phyloP scores from a whole-genome alignment of 2,797 vertebrate genomes.

The Malurus leucopterus region DNA sequence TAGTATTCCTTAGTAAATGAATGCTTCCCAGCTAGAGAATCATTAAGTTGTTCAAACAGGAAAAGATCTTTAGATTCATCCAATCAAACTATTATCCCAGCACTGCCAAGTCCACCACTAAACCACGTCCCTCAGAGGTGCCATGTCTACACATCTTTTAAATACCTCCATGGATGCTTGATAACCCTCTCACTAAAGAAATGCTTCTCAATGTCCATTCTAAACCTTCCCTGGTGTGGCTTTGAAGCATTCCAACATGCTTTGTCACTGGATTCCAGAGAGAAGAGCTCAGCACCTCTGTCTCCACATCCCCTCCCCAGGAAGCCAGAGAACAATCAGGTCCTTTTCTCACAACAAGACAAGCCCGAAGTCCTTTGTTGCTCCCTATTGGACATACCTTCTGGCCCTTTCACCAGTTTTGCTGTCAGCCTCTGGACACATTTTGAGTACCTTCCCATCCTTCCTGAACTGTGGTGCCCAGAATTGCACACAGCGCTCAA shows the following conservation, averaged over 20 bases:
- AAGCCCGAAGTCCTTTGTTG: not conserved
- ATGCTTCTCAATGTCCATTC: not conserved
- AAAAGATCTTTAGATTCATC: not conserved
- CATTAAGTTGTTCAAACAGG: not conserved
- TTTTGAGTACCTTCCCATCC: not conserved
- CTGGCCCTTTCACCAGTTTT: not conserved
- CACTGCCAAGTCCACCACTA: not conserved
- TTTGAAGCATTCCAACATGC: not conserved
- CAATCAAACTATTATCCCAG: not conserved
- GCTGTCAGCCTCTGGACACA: not conserved
- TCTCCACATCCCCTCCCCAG: not conserved
- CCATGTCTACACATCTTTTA: not conserved
- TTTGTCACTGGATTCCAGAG: not conserved
- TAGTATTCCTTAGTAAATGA: not conserved
- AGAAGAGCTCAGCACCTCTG: not conserved
- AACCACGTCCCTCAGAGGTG: not conserved
- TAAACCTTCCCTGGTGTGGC: not conserved
- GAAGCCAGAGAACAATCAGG: not conserved
- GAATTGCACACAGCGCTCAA: not conserved
- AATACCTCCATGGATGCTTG: not conserved
- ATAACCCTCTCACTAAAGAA: not conserved
- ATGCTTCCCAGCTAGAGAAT: not conserved
- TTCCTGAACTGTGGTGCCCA: not conserved
- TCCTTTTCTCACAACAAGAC: not conserved
- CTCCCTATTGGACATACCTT: not conserved